phyloP scores from a whole-genome alignment of 2,113 vertebrate genomes.

The Pseudopipra pipra region DNA sequence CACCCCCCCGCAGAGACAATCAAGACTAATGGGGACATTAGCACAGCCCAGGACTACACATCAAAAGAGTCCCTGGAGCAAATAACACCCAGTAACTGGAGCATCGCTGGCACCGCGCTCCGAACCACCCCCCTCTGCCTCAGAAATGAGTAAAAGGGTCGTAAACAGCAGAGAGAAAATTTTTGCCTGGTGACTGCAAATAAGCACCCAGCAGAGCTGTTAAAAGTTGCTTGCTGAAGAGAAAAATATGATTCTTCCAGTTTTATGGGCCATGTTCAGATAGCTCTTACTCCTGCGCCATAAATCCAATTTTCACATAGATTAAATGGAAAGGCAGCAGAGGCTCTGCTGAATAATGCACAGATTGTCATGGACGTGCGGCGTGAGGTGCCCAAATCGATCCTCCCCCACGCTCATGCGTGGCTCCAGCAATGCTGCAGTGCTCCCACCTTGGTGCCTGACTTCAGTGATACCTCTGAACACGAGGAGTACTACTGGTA shows the following conservation, averaged over 20 bases:
- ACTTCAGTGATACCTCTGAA: accelerated
- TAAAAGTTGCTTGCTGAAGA: constrained; percentile 57
- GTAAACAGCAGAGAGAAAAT: constrained; percentile 47
- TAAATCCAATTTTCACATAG: constrained; percentile 62
- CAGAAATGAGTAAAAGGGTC: background rate
- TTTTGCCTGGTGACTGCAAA: constrained; percentile 63
- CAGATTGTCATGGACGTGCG: background rate
- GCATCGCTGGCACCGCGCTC: background rate
- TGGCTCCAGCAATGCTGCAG: background rate
- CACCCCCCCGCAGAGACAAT: constrained; percentile 21
- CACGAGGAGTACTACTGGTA: accelerated
- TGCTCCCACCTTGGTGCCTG: background rate
- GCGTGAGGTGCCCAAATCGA: background rate
- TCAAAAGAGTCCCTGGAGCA: background rate
- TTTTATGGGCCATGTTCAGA: constrained; percentile 34
- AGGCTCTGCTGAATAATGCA: constrained; percentile 6
- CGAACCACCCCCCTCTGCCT: background rate
- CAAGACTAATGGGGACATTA: background rate
- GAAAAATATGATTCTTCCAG: constrained; percentile 51
- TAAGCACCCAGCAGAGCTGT: constrained; percentile 55
- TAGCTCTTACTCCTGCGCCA: constrained; percentile 27
- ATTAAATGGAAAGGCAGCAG: constrained; percentile 11
- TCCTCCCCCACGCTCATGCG: accelerated
- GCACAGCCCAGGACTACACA: background rate
- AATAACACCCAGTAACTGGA: background rate